Conservation (phyloP, 2,888 invertebrate species). For the Platycnemis pennipes region DNA sequence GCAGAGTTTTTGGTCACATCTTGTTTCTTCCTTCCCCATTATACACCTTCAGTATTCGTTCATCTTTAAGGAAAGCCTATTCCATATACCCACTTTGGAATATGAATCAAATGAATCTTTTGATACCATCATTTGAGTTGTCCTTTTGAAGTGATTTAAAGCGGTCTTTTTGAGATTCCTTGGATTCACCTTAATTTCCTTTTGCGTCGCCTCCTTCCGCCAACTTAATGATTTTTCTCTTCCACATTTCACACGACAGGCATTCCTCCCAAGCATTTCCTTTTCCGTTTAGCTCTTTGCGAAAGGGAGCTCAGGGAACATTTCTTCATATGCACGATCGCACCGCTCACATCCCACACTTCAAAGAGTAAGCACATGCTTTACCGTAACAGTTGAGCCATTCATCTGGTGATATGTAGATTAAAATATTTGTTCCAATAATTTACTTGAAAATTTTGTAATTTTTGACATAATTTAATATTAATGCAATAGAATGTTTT, state of each 20-base stretch:
- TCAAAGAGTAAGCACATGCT: neutral
- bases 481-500: no score
- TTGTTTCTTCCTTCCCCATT: neutral
- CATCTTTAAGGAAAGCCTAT: neutral
- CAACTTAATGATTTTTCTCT: constrained; percentile 24
- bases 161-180: neutral
- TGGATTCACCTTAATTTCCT: constrained; percentile 15
- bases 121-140: constrained; percentile 4
- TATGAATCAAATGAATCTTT: constrained; percentile 11
- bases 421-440: no score
- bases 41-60: neutral
- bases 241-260: neutral
- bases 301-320: no score
- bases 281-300: neutral
- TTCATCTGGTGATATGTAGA: neutral
- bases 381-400: neutral
- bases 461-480: no score
- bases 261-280: neutral
- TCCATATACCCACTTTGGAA: neutral
- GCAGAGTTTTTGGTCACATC: neutral
- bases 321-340: neutral
- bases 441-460: no score
- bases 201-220: neutral
- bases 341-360: neutral
- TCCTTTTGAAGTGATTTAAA: neutral